These are phyloP conservation scores for Galago senegalensis DNA, from an alignment of 2,797 vertebrate species.

Conservation along the genomic window DNA sequence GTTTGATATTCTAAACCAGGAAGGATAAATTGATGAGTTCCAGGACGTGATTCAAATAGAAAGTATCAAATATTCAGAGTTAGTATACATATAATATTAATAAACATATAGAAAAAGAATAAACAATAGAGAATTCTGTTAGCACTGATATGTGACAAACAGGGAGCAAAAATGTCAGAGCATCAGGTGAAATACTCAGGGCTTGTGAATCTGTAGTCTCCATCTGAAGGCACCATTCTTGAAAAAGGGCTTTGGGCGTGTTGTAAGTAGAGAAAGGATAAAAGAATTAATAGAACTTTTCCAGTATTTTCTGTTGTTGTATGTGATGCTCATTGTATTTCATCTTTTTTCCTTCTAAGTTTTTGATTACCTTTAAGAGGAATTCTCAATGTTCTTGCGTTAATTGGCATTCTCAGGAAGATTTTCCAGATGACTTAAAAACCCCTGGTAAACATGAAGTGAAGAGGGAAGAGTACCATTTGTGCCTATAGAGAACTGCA, in stretches of 20 bases:
- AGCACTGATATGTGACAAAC: background rate
- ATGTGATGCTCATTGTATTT: background rate
- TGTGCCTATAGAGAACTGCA: background rate
- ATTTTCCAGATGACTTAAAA: background rate
- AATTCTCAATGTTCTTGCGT: background rate
- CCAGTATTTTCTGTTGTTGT: background rate
- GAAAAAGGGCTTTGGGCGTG: background rate
- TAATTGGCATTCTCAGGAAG: background rate
- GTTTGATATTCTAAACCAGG: background rate
- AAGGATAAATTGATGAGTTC: background rate
- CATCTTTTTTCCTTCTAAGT: background rate
- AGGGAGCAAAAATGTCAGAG: background rate
- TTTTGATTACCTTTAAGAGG: background rate
- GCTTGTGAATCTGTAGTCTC: background rate
- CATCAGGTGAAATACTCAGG: background rate
- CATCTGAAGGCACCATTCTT: background rate
- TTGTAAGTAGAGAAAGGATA: background rate
- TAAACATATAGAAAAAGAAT: background rate
- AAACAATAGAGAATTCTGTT: background rate
- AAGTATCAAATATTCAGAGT: background rate
- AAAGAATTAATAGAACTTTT: background rate
- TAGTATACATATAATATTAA: background rate
- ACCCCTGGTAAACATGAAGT: background rate
- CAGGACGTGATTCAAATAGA: background rate
- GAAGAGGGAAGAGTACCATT: background rate